phyloP scores from a whole-genome alignment of 1,140 invertebrate genomes.

The Arctopsyche grandis region DNA sequence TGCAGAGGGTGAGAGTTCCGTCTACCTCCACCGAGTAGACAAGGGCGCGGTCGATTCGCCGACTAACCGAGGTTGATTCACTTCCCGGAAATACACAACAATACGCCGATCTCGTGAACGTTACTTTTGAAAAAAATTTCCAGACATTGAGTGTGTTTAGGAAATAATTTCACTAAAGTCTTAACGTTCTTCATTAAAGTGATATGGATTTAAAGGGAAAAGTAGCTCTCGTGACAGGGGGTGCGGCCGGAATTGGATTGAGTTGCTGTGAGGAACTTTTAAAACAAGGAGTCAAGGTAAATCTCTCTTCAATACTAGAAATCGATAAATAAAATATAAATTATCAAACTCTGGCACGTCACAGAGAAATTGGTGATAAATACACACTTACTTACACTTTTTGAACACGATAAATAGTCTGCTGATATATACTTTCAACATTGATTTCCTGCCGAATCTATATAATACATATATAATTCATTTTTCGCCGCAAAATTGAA shows the following conservation, averaged over 20 bases:
- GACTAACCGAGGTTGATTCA: conserved; percentile 9
- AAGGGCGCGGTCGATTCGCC: conserved; percentile 50
- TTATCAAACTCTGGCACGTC: too few relatives aligned
- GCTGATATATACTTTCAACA: too few relatives aligned
- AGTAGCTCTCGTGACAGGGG: conserved; percentile 79
- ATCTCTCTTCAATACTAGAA: conserved; percentile 43
- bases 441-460: too few relatives aligned
- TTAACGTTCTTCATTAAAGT: neutral
- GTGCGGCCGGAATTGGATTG: conserved; percentile 76
- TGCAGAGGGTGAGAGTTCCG: conserved; percentile 20
- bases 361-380: too few relatives aligned
- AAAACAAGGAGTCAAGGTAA: conserved; percentile 77
- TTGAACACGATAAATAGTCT: too few relatives aligned
- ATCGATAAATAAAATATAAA: too few relatives aligned
- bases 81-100: neutral
- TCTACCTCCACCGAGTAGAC: conserved; percentile 28
- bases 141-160: neutral
- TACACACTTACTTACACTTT: too few relatives aligned
- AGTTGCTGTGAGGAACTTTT: conserved; percentile 75
- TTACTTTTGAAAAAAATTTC: neutral
- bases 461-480: too few relatives aligned
- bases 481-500: too few relatives aligned
- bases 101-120: neutral
- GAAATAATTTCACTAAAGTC: neutral
- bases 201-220: conserved; percentile 75